phyloP scores from a whole-genome alignment of 2,888 invertebrate genomes.

The Hirtodrosophila cameraria region DNA sequence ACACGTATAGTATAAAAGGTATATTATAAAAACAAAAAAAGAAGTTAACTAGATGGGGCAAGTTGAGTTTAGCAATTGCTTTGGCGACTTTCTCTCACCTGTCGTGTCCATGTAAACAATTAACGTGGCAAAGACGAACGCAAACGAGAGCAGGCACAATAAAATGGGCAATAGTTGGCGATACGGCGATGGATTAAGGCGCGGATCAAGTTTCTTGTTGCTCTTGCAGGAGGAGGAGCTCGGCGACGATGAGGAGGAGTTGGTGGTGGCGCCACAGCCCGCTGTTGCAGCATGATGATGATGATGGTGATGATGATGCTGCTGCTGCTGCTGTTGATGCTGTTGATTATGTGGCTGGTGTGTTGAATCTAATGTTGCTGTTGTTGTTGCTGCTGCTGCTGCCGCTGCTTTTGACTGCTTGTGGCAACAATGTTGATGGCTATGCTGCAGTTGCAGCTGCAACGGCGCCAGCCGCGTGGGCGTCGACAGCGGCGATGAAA shows the following conservation, averaged over 20 bases:
- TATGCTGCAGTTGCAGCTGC: conserved; percentile 66
- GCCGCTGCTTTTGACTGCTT: conserved; percentile 54
- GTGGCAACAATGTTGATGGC: conserved; percentile 79
- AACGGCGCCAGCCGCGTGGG: conserved; percentile 79
- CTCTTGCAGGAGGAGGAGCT: conserved; percentile 79
- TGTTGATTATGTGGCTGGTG: conserved; percentile 55
- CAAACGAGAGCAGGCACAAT: conserved; percentile 91
- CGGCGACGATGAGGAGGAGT: conserved; percentile 34
- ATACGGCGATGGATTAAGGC: conserved; percentile 83
- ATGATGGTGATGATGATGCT: conserved; percentile 56
- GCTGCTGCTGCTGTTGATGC: conserved; percentile 53
- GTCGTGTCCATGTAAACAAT: conserved; percentile 92
- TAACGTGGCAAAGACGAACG: conserved; percentile 91
- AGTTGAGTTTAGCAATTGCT: background rate
- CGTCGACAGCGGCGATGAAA: conserved; percentile 81
- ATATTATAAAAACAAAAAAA: background rate
- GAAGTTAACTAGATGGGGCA: background rate
- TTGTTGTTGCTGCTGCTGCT: conserved; percentile 40
- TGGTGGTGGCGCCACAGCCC: conserved; percentile 40
- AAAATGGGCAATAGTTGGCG: conserved; percentile 88
- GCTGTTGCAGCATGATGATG: conserved; percentile 46
- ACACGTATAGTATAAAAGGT: no score
- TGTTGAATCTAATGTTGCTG: conserved; percentile 56
- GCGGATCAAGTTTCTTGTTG: conserved; percentile 83
- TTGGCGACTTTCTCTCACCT: conserved; percentile 85